These are phyloP conservation scores for Ganaspis brasiliensis DNA, from an alignment of 2,888 invertebrate species.

Conservation along the genomic window DNA sequence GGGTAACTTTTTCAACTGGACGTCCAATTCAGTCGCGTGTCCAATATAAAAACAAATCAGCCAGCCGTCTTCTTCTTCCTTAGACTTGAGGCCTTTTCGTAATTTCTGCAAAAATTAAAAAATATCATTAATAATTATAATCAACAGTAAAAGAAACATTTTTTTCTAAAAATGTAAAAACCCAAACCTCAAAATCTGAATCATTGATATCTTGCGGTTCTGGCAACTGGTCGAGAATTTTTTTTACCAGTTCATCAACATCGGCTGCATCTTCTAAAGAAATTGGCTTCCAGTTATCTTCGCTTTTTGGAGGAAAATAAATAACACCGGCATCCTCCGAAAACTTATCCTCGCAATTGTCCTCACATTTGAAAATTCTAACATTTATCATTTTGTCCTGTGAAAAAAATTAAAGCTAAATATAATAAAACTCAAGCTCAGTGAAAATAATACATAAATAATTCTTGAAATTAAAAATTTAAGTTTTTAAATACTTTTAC, in stretches of 20 bases:
- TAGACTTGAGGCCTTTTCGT: constrained; percentile 51
- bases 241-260: constrained; percentile 83
- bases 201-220: constrained; percentile 83
- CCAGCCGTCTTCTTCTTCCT: constrained; percentile 80
- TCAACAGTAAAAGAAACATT: neutral
- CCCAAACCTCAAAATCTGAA: constrained; percentile 84
- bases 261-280: constrained; percentile 72
- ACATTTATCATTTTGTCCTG: constrained; percentile 72
- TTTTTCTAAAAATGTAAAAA: too few species aligned
- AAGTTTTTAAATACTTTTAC: constrained; percentile 58
- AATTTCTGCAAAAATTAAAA: constrained; percentile 22
- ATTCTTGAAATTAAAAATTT: neutral
- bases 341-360: constrained; percentile 62
- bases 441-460: too few species aligned
- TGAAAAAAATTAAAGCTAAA: constrained; percentile 22
- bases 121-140: neutral
- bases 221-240: constrained; percentile 84
- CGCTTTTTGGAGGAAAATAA: constrained; percentile 66
- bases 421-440: too few species aligned
- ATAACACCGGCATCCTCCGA: constrained; percentile 64
- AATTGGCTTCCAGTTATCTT: constrained; percentile 75
- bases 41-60: constrained; percentile 83
- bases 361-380: constrained; percentile 63
- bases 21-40: constrained; percentile 81
- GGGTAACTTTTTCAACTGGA: constrained; percentile 85